Base-by-base conservation (phyloP, 2,888 invertebrate species). In the Melanophora roralis region DNA sequence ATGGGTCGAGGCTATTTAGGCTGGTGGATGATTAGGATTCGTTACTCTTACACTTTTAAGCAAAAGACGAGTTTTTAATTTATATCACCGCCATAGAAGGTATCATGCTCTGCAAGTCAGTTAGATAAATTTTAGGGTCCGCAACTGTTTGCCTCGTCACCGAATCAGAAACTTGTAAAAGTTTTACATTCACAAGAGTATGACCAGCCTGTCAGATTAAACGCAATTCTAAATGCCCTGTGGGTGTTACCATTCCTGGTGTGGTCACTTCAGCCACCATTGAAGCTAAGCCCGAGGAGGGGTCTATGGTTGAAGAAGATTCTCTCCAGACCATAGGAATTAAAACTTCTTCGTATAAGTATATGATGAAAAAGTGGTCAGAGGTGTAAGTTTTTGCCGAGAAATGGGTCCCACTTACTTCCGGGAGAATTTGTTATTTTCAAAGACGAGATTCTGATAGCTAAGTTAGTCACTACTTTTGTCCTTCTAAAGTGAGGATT, bases 131-230 rank as follows among this genome's bases (percentile, higher is more conserved):
- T 90, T 99, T 99, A 0, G 99, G 99, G 91, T 99, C 99, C 0
- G 99, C 98, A 0, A 99, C 99, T 0, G 99, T 99, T 91, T 99
- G 99, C 0, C 99, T 99, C 2, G 97, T 96, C 0, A 99, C 99
- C 0, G 99, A 99, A 90, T 99, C 99, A 0, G 99, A 98, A 1
- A 96, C 96, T 92, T 98, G 98, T 1, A 96, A 98, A 34, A 99
- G 90, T 90, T 99, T 98, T 0, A 99, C 99, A 87, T 98, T 98
- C 99, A 99, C 99, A 2, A 99, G 91, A 2, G 98, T 98, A 89
- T 99, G 99, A 88, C 99, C 93, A 0, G 99, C 99, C 91, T 99
- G 98, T 4, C 99, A 99, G 86, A 99, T 99, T 92, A 99, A 99
- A 78, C 98, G 93, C 85, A 99, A 92, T 92, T 99, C 99, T 89